Conservation (phyloP, 2,113 vertebrate genomes). For the Pseudopodoces humilis region DNA sequence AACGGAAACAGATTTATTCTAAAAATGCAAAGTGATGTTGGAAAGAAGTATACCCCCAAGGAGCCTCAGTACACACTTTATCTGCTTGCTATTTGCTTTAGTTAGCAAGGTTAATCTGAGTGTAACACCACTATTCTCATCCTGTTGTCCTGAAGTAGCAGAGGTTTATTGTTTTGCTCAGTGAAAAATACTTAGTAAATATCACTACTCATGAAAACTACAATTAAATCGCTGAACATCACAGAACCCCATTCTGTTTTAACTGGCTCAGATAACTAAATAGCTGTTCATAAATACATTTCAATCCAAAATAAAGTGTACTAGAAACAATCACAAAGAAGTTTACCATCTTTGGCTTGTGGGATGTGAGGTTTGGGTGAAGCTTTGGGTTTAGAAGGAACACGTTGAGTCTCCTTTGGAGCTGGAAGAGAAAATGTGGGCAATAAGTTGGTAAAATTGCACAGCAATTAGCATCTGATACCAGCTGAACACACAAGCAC, state of each 20-base stretch:
- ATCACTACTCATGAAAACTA: neutral
- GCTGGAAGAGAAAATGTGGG: constrained; percentile 66
- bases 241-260: neutral
- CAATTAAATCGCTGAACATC: neutral
- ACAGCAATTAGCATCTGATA: neutral
- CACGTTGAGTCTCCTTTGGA: constrained; percentile 48
- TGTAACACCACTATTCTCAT: neutral
- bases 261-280: neutral
- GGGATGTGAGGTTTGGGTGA: constrained; percentile 48
- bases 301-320: neutral
- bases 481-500: neutral
- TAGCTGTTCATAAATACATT: neutral
- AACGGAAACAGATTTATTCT: neutral
- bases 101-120: neutral
- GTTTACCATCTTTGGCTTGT: constrained; percentile 73
- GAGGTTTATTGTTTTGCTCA: neutral
- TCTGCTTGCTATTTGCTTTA: neutral
- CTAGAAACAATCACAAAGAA: constrained; percentile 28
- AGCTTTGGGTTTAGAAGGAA: constrained; percentile 61
- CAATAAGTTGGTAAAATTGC: neutral
- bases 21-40: neutral
- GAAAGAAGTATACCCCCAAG: neutral
- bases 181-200: neutral
- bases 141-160: neutral
- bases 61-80: neutral